A percentile compares a stretch with the other conserved stretches of the same genome.
These are phyloP conservation scores for Drosophila punjabiensis DNA, from an alignment of 1,140 invertebrate genomes.

Conservation along the genomic window DNA sequence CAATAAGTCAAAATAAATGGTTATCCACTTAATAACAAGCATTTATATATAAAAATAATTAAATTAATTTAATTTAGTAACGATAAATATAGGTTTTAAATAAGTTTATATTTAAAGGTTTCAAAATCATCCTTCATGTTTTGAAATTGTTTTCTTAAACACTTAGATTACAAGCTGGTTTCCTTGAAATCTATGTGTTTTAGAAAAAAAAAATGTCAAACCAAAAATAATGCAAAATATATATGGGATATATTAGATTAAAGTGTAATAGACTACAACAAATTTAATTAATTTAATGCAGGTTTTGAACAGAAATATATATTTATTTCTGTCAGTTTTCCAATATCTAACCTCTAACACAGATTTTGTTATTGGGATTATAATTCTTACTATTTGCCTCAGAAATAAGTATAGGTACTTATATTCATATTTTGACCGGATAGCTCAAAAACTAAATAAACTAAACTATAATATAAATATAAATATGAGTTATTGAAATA, in stretches of 20 bases:
- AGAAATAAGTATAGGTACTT: no score
- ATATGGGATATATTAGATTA: background rate
- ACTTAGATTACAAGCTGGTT: background rate
- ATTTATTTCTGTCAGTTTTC: no score
- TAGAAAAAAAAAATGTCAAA: background rate
- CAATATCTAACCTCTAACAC: no score
- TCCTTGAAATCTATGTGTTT: no score
- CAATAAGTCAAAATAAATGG: background rate
- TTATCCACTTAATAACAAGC: no score
- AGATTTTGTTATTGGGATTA: no score
- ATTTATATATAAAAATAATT: background rate
- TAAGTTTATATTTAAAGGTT: background rate
- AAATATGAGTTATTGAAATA: background rate
- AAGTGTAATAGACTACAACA: background rate
- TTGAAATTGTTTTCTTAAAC: no score
- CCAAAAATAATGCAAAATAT: background rate
- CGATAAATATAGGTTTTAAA: background rate
- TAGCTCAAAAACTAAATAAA: no score
- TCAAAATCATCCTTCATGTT: background rate
- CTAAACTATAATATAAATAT: background rate
- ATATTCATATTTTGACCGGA: no score
- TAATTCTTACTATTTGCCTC: no score
- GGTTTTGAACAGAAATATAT: no score
- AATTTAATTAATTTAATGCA: no score
- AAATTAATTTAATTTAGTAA: background rate